Evolutionary conservation across 2,113 vertebrate species (phyloP), one percentile per base, ranked within the genome.

Genomic region (Macrotus californicus): DNA sequence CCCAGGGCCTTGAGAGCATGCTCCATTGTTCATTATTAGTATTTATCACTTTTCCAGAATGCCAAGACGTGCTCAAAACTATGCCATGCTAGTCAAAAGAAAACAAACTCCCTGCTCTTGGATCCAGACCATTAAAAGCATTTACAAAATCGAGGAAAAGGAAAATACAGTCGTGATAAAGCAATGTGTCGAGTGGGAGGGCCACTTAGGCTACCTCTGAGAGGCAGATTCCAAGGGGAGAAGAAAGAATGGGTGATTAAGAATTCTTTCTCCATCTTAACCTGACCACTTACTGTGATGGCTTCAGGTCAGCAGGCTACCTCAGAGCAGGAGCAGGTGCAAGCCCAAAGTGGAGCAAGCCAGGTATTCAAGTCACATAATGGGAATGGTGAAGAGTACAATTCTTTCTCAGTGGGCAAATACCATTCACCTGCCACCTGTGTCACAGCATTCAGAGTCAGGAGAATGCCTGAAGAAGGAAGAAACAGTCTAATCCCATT

Each of bases 1-100:
- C 92, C 81, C 46, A 36, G 72, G 79, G 21, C 48, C 64, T 76
- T 3, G 0, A 64, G 82, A 84, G 29, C 79, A 59, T 61, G 50
- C 82, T 72, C 59, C 26, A 0, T 59, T 50, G 64, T 84, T 87
- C 66, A 22, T 91, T 72, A 46, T 93, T 81, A 64, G 64, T 93
- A 59, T 94, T 96, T 96, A 94, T 96, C 93, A 69, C 89, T 85
- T 95, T 69, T 70, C 77, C n/a, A 52, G 72, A 91, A 61, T 88
- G 73, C 96, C 79, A 46, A 29, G 2, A 88, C 36, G 84, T 39
- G 21, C 92, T 96, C 92, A 52, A 84, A 90, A 84, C 59, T 87
- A 26, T 73, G 66, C 26, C 6, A 3, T 0, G 22, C 54, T 66
- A 34, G 64, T 92, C 85, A 82, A 87, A 97, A 94, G 81, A 67